Evolutionary conservation across 2,797 vertebrate species (phyloP).

Genomic region (Neosilurus hyrtlii): DNA sequence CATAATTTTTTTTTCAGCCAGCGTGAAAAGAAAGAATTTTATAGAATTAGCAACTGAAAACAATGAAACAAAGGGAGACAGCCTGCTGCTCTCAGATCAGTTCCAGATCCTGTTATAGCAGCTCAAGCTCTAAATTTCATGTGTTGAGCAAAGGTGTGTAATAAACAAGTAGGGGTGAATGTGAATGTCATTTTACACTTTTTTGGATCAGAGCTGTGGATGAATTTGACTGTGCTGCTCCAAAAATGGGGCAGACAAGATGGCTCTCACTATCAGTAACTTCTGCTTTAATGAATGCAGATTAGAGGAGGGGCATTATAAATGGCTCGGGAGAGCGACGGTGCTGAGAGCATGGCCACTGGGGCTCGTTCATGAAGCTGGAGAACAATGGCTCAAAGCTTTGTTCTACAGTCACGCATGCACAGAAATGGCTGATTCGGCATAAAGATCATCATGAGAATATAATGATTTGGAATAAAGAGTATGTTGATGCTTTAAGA

Average conservation of each 20-base stretch:
- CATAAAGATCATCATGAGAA: background rate
- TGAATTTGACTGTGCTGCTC: background rate
- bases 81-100: background rate
- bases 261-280: conserved; percentile 59
- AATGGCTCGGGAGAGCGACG: conserved; percentile 50
- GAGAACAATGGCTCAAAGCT: conserved; percentile 8
- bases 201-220: background rate
- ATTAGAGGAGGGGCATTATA: conserved; percentile 67
- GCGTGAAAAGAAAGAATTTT: background rate
- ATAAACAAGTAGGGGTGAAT: background rate
- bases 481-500: background rate
- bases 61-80: background rate
- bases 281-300: conserved; percentile 66
- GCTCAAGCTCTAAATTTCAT: background rate
- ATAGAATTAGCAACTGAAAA: background rate
- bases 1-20: background rate
- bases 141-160: conserved; percentile 6
- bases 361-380: conserved; percentile 14
- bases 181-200: background rate
- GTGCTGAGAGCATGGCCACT: conserved; percentile 14
- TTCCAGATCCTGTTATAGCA: background rate
- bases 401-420: background rate
- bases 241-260: conserved; percentile 39
- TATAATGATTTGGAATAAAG: background rate
- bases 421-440: background rate